These are phyloP conservation scores for Ostrea edulis DNA, from an alignment of 1,140 invertebrate species.

Conservation along the genomic window DNA sequence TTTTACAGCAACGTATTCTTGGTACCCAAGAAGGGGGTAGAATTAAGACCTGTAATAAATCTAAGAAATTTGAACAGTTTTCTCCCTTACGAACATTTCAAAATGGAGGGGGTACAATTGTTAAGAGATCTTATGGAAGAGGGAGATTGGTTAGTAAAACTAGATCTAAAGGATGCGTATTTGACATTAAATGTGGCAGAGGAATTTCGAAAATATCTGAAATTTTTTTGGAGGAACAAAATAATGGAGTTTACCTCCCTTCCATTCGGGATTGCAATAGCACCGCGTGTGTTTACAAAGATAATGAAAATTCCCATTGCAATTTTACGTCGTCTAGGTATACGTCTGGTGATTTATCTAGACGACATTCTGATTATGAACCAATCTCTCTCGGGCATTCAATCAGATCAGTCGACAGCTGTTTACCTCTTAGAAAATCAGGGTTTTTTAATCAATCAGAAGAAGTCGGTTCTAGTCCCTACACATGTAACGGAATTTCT, in stretches of 20 bases:
- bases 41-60: conserved; percentile 54
- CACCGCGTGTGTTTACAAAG: conserved; percentile 29
- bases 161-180: conserved; percentile 56
- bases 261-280: conserved; percentile 47
- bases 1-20: conserved; percentile 53
- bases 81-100: conserved; percentile 57
- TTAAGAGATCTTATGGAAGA: conserved; percentile 40
- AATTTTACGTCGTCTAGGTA: conserved; percentile 29
- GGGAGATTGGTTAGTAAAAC: conserved; percentile 44
- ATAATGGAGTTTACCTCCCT: conserved; percentile 37
- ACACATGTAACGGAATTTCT: conserved; percentile 34
- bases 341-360: conserved; percentile 41
- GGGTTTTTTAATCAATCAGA: conserved; percentile 42
- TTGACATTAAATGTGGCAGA: conserved; percentile 11
- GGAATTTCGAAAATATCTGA: conserved; percentile 30
- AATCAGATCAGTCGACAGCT: background rate
- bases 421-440: background rate
- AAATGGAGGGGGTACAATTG: conserved; percentile 51
- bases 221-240: conserved; percentile 40
- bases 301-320: conserved; percentile 45
- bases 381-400: conserved; percentile 17
- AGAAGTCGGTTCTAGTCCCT: conserved; percentile 18
- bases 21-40: conserved; percentile 49
- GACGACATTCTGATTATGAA: conserved; percentile 49
- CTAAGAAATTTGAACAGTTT: conserved; percentile 46